Evolutionary conservation across 2,113 vertebrate species (phyloP), one percentile per base, ranked within the genome.

Genomic region (Lynx canadensis): DNA sequence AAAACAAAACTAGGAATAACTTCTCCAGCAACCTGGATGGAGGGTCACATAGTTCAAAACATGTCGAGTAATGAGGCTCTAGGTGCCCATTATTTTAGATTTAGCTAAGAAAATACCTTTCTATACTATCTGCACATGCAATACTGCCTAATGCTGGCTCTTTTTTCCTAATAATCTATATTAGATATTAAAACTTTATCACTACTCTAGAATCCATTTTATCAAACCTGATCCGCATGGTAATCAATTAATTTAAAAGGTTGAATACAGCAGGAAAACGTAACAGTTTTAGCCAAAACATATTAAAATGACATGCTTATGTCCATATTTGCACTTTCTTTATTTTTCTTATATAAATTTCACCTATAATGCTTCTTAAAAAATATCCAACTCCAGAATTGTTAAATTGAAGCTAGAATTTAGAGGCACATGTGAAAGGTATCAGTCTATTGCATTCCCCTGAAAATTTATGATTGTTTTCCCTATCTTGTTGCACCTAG

Each of bases 301-400:
- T 31, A 71, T 68, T 86, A 85, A 91, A 19, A 78, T 31, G 31
- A 5, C 3, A 25, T 71, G 48, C 9, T 7, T 73, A 45, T 66
- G 15, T 19, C 31, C 38, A 48, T 23, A 16, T 76, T 52, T 85
- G 29, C 11, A 81, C 48, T 82, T 79, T 1, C 13, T 95, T 89
- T 87, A 85, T 71, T 38, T 94, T 81, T 71, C 3, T 86, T 69
- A 78, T 1, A 14, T 78, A 60, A 41, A 4, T 66, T 50, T 80
- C 3, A 79, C 3, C 16, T 48, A 19, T 36, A 66, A 81, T 60
- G 13, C 19, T 74, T 13, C 50, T 60, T 29, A 7, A 21, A 27
- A 11, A 83, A 68, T 76, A 83, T 76, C 50, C 21, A 87, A 78
- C 69, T 94, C 7, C 12, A 95, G 5, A 71, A 92, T 86, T 16